phyloP scores from a whole-genome alignment of 2,888 invertebrate species.

The Ypsolopha scabrella region DNA sequence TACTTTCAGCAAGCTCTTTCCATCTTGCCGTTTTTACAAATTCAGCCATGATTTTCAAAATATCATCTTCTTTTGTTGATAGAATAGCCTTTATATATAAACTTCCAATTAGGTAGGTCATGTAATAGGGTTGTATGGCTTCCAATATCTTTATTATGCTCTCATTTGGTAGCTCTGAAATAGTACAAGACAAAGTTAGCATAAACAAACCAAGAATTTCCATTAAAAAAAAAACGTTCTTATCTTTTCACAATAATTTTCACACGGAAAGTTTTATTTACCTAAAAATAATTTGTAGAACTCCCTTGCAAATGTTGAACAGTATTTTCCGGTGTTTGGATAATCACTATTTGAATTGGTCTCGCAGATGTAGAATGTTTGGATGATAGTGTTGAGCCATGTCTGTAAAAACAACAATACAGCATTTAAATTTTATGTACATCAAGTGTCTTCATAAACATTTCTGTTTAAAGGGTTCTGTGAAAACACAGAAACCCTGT shows the following conservation, averaged over 20 bases:
- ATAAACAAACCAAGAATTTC: neutral
- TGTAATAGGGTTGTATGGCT: slow-evolving; percentile 42
- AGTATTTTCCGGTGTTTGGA: slow-evolving; percentile 40
- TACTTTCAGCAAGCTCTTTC: slow-evolving; percentile 21
- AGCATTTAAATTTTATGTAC: too few species aligned
- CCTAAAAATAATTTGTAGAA: slow-evolving; percentile 46
- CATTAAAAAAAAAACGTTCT: too few species aligned
- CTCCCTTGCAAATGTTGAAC: slow-evolving; percentile 34
- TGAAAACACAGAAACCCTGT: neutral
- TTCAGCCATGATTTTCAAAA: slow-evolving; percentile 29
- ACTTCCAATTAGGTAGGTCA: slow-evolving; percentile 37
- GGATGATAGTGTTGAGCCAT: slow-evolving; percentile 46
- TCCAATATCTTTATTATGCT: slow-evolving; percentile 37
- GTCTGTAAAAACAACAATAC: slow-evolving; percentile 25
- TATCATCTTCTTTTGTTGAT: slow-evolving; percentile 25
- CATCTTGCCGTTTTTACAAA: slow-evolving; percentile 32
- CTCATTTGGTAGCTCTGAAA: slow-evolving; percentile 42
- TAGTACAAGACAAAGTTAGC: slow-evolving; percentile 5
- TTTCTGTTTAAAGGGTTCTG: neutral
- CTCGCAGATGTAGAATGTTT: slow-evolving; percentile 48
- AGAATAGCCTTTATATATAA: slow-evolving; percentile 29
- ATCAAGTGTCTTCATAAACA: too few species aligned
- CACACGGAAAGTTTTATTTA: slow-evolving; percentile 14
- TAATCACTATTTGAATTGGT: slow-evolving; percentile 40
- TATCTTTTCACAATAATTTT: neutral